phyloP scores from a whole-genome alignment of 30 jellyfish, hydroid and myxozoan genomes.

The Nemopilema nomurai region DNA sequence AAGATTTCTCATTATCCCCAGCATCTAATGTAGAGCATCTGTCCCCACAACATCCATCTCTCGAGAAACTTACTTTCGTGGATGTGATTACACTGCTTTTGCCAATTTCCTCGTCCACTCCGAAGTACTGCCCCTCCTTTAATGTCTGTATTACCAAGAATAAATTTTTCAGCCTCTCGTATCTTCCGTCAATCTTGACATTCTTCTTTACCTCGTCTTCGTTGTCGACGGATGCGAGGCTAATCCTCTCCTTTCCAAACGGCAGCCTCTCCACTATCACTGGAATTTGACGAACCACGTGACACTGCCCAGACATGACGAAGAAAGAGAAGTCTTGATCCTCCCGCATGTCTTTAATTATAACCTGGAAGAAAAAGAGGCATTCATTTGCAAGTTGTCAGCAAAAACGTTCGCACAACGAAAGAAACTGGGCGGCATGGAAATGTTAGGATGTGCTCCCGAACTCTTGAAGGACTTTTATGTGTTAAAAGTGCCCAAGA shows the following conservation, averaged over 20 bases:
- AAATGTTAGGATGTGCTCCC: no score
- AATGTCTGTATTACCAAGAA: slow-evolving; percentile 37
- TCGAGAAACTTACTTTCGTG: slow-evolving; percentile 51
- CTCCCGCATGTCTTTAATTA: slow-evolving; percentile 51
- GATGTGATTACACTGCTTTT: slow-evolving; percentile 53
- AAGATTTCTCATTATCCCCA: no score
- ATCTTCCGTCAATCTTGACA: slow-evolving; percentile 15
- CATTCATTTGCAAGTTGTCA: no score
- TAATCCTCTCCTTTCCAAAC: slow-evolving; percentile 45
- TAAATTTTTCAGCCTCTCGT: slow-evolving; percentile 15
- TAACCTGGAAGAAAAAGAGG: slow-evolving; percentile 15
- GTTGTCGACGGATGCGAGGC: slow-evolving; percentile 36
- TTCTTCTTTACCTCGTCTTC: slow-evolving; percentile 25
- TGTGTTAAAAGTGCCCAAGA: neutral
- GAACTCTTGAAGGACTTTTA: no score
- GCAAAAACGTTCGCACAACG: no score
- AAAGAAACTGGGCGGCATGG: no score
- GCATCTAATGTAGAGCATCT: neutral
- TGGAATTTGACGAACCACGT: slow-evolving; percentile 80
- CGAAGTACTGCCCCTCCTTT: slow-evolving; percentile 57
- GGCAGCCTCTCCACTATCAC: slow-evolving; percentile 50
- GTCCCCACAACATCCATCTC: slow-evolving; percentile 1
- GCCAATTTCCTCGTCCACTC: slow-evolving; percentile 64
- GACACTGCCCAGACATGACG: slow-evolving; percentile 75
- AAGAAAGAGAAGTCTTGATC: slow-evolving; percentile 52